Percentiles rank a stretch among this genome's conserved stretches.
Evolutionary conservation across 1,140 invertebrate genomes (phyloP).

Genomic region (Druon quercuslanigerum): DNA sequence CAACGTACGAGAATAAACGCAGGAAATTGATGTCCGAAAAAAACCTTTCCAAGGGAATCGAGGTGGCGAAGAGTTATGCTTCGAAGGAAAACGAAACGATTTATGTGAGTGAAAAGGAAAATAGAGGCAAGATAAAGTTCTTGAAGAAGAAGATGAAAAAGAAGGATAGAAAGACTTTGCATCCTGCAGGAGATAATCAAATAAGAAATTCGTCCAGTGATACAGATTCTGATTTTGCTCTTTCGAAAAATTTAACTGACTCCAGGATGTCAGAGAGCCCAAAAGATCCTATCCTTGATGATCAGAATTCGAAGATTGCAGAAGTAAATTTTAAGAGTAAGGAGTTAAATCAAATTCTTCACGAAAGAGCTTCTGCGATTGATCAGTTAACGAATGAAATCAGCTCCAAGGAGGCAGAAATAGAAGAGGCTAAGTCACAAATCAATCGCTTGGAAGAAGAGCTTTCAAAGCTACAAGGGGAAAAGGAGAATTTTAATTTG

Average conservation of each 20-base stretch:
- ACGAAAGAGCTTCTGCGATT: constrained; percentile 58
- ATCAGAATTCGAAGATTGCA: not conserved
- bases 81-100: constrained; percentile 38
- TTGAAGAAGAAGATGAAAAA: constrained; percentile 41
- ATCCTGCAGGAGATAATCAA: constrained; percentile 37
- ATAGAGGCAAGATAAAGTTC: constrained; percentile 32
- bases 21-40: constrained; percentile 42
- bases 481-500: constrained; percentile 43
- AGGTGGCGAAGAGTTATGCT: constrained; percentile 37
- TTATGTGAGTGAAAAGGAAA: constrained; percentile 46
- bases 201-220: constrained; percentile 25
- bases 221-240: constrained; percentile 41
- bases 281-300: not conserved
- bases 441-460: constrained; percentile 47
- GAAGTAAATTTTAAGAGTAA: constrained; percentile 49
- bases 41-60: constrained; percentile 39
- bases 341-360: constrained; percentile 60
- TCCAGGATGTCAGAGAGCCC: not conserved
- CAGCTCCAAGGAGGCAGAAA: constrained; percentile 47
- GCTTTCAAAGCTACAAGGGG: constrained; percentile 49
- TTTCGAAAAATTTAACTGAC: not conserved
- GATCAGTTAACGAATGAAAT: constrained; percentile 59
- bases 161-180: constrained; percentile 36
- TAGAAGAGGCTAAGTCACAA: constrained; percentile 44
- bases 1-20: constrained; percentile 56